Evolutionary conservation across 2,888 invertebrate species (phyloP).

Genomic region (Suillia variegata): DNA sequence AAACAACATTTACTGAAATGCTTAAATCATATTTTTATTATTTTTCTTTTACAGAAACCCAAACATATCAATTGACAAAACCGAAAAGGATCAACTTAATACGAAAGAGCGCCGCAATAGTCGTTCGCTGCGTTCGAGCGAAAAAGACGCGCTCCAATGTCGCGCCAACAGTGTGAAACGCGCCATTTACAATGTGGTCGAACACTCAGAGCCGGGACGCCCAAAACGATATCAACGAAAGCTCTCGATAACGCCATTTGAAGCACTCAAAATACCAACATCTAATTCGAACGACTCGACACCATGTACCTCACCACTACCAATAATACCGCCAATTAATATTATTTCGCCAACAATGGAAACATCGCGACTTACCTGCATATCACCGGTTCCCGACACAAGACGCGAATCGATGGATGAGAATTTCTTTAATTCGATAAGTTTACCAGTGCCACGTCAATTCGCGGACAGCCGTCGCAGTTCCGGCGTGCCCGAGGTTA

Average conservation of each 20-base stretch:
- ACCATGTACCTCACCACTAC: slow-evolving; percentile 56
- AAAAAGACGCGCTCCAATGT: slow-evolving; percentile 66
- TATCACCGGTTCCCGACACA: slow-evolving; percentile 71
- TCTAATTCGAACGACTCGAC: slow-evolving; percentile 54
- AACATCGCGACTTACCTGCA: slow-evolving; percentile 65
- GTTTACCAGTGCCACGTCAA: slow-evolving; percentile 77
- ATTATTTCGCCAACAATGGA: slow-evolving; percentile 60
- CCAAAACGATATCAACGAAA: slow-evolving; percentile 64
- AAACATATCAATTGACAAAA: slow-evolving; percentile 63
- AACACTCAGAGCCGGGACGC: slow-evolving; percentile 72
- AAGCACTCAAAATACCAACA: slow-evolving; percentile 53
- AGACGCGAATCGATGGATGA: slow-evolving; percentile 68
- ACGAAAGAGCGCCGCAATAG: slow-evolving; percentile 59
- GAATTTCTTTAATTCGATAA: slow-evolving; percentile 60
- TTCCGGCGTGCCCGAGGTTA: slow-evolving; percentile 62
- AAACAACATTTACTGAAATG: neutral
- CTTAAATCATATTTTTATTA: slow-evolving; percentile 8
- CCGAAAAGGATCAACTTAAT: slow-evolving; percentile 65
- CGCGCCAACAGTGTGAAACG: slow-evolving; percentile 84
- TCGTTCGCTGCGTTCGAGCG: slow-evolving; percentile 62
- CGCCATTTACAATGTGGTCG: slow-evolving; percentile 79
- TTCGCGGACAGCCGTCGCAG: slow-evolving; percentile 82
- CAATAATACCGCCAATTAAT: slow-evolving; percentile 58
- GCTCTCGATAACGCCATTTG: slow-evolving; percentile 58
- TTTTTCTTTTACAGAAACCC: slow-evolving; percentile 39